Conservation (phyloP, 2,113 vertebrate genomes). For the Orcinus orca region DNA sequence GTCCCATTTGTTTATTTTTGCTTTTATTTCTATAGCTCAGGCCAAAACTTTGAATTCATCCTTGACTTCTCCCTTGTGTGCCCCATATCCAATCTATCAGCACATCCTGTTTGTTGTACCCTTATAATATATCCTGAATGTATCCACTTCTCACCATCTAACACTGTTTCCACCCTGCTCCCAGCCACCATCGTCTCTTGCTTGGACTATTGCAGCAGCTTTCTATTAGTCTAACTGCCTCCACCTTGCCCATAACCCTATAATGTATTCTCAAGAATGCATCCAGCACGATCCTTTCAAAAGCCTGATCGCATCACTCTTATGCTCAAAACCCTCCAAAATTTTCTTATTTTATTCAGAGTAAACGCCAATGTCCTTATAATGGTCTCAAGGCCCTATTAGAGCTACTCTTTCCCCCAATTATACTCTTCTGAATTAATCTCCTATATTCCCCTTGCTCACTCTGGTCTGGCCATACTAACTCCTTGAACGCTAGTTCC, state of each 20-base stretch:
- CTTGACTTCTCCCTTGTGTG: background rate
- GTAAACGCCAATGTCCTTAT: background rate
- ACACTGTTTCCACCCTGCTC: background rate
- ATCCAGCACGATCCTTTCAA: background rate
- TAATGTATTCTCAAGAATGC: background rate
- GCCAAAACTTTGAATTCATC: background rate
- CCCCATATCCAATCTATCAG: background rate
- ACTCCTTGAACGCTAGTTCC: background rate
- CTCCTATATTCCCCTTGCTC: background rate
- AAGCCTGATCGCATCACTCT: background rate
- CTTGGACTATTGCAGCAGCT: background rate
- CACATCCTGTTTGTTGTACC: background rate
- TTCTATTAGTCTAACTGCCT: background rate
- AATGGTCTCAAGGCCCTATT: background rate
- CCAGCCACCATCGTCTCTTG: background rate
- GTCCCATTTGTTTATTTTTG: background rate
- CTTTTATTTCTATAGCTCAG: background rate
- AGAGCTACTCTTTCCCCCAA: background rate
- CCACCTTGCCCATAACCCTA: background rate
- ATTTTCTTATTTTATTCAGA: conserved; percentile 31
- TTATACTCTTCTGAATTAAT: conserved; percentile 43
- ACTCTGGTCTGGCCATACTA: background rate
- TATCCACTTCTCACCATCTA: conserved; percentile 6
- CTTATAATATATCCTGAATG: background rate
- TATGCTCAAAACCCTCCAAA: background rate